Conservation (phyloP, 2,797 vertebrate species). For the Gephyroberyx darwinii region DNA sequence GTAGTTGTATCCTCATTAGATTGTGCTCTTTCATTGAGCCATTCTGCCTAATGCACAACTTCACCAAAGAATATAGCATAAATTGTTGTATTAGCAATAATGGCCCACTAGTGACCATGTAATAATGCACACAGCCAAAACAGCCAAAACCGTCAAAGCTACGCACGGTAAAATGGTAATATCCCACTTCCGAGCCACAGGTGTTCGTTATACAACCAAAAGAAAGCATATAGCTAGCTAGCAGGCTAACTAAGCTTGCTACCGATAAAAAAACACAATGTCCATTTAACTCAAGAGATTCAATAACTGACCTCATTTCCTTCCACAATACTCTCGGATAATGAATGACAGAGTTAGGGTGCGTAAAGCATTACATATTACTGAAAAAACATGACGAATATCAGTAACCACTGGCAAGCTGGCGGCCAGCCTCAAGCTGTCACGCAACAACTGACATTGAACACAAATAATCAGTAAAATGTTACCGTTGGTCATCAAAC, state of each 20-base stretch:
- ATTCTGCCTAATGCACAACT: slow-evolving; percentile 20
- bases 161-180: neutral
- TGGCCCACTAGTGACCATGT: neutral
- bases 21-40: slow-evolving; percentile 36
- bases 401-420: slow-evolving; percentile 35
- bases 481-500: slow-evolving; percentile 42
- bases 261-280: slow-evolving; percentile 41
- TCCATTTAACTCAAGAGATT: slow-evolving; percentile 55
- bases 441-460: slow-evolving; percentile 79
- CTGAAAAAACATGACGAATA: slow-evolving; percentile 26
- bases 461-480: slow-evolving; percentile 62
- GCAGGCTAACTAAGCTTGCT: slow-evolving; percentile 76
- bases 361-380: slow-evolving; percentile 1
- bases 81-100: slow-evolving; percentile 19
- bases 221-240: slow-evolving; percentile 66
- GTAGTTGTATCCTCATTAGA: slow-evolving; percentile 48
- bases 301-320: slow-evolving; percentile 30
- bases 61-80: slow-evolving; percentile 19
- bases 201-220: slow-evolving; percentile 77
- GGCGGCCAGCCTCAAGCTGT: slow-evolving; percentile 71
- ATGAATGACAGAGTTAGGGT: slow-evolving; percentile 14
- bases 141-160: neutral
- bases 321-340: neutral
- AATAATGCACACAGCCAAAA: neutral
- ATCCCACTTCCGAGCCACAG: slow-evolving; percentile 66